phyloP scores from a whole-genome alignment of 2,113 vertebrate species.

The Tiliqua scincoides region DNA sequence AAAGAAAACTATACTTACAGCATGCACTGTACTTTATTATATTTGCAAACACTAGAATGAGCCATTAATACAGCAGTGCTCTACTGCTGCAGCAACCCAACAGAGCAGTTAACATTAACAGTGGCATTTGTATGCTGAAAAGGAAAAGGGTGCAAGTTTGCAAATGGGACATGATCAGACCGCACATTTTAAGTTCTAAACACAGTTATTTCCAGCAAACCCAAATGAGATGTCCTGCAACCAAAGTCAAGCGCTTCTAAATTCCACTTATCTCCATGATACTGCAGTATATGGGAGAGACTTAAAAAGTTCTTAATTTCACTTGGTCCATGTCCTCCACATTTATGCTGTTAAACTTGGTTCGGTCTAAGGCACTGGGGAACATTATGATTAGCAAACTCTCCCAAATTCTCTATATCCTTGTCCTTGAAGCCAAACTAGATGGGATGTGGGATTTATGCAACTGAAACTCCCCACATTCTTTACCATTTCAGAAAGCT shows the following conservation, averaged over 20 bases:
- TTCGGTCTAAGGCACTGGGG: too few species aligned
- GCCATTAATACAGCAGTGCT: neutral
- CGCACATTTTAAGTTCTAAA: neutral
- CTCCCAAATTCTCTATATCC: too few species aligned
- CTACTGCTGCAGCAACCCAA: neutral
- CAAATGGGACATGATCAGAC: conserved; percentile 6
- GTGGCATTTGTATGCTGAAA: neutral
- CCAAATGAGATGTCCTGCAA: neutral
- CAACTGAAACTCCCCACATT: too few species aligned
- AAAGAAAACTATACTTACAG: neutral
- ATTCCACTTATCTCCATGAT: neutral
- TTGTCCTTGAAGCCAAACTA: too few species aligned
- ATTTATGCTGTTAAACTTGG: neutral
- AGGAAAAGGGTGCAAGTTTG: neutral
- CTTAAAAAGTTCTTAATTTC: neutral
- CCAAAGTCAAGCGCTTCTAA: neutral
- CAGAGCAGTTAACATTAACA: conserved; percentile 12
- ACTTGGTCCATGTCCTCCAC: neutral
- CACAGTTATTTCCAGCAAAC: neutral
- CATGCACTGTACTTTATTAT: neutral
- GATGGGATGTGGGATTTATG: too few species aligned
- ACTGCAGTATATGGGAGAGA: neutral
- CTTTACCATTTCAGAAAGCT: too few species aligned
- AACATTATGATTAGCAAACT: neutral
- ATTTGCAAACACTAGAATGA: neutral